Evolutionary conservation across 1,140 invertebrate genomes (phyloP).

Genomic region (Pogonomyrmex barbatus): DNA sequence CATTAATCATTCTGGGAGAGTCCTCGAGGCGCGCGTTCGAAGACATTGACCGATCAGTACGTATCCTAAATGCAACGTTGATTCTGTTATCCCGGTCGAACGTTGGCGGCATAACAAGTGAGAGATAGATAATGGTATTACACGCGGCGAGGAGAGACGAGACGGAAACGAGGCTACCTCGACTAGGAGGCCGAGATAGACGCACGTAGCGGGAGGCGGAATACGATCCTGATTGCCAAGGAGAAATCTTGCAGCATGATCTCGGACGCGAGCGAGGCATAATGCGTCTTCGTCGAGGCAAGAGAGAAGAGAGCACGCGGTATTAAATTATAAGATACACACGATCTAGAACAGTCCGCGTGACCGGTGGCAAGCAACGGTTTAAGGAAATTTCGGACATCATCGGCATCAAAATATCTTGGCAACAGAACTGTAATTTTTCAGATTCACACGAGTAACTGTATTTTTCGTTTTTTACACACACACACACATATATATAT

Average conservation of each 20-base stretch:
- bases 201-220: conserved; percentile 69
- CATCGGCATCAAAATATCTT: background rate
- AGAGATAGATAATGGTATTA: conserved; percentile 71
- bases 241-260: conserved; percentile 75
- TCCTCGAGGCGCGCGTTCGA: conserved; percentile 40
- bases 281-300: conserved; percentile 62
- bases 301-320: conserved; percentile 17
- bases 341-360: background rate
- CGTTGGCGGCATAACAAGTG: conserved; percentile 63
- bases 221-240: conserved; percentile 77
- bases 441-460: background rate
- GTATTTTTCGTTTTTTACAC: background rate
- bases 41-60: conserved; percentile 63
- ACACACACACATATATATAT: too few species aligned
- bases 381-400: conserved; percentile 16
- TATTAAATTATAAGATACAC: conserved; percentile 40
- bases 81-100: conserved; percentile 61
- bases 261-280: conserved; percentile 64
- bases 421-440: background rate
- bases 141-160: conserved; percentile 68
- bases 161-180: conserved; percentile 72
- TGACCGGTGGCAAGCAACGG: background rate
- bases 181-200: conserved; percentile 66
- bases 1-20: conserved; percentile 48
- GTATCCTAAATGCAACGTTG: conserved; percentile 63